Percentiles rank a stretch among this genome's conserved stretches.
phyloP scores from a whole-genome alignment of 1,140 invertebrate genomes.

The Ganaspis sp. region DNA sequence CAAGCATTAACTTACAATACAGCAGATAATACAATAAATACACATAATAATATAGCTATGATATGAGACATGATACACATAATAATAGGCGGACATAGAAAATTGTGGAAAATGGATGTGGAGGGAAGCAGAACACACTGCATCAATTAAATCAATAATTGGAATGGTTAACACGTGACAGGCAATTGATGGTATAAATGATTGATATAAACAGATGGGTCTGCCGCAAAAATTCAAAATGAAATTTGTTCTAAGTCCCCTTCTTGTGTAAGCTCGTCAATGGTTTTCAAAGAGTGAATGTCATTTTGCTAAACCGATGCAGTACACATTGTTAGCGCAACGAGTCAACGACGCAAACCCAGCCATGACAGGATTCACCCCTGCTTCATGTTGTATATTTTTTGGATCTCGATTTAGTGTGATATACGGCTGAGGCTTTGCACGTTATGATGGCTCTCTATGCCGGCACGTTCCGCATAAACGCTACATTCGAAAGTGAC shows the following conservation, averaged over 20 bases:
- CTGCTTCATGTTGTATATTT: constrained; percentile 74
- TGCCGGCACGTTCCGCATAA: constrained; percentile 59
- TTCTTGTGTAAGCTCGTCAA: neutral
- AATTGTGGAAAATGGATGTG: no score
- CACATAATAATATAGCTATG: no score
- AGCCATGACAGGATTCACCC: constrained; percentile 57
- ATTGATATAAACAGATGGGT: constrained; percentile 14
- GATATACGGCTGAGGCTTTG: constrained; percentile 73
- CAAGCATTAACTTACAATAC: no score
- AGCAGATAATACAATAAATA: no score
- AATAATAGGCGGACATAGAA: no score
- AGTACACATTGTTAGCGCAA: constrained; percentile 68
- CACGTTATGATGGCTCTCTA: constrained; percentile 63
- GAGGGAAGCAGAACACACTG: no score
- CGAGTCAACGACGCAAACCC: constrained; percentile 46
- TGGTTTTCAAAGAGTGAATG: constrained; percentile 62
- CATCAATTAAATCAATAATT: neutral
- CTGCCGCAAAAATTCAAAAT: constrained; percentile 28
- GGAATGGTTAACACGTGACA: neutral
- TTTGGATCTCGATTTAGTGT: constrained; percentile 76
- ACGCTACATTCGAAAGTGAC: constrained; percentile 43
- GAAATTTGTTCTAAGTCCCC: constrained; percentile 24
- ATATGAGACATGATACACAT: no score
- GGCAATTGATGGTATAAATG: constrained; percentile 14
- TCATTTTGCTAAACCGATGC: constrained; percentile 62